Conservation (phyloP, 2,888 invertebrate genomes). For the Andrena dorsata region DNA sequence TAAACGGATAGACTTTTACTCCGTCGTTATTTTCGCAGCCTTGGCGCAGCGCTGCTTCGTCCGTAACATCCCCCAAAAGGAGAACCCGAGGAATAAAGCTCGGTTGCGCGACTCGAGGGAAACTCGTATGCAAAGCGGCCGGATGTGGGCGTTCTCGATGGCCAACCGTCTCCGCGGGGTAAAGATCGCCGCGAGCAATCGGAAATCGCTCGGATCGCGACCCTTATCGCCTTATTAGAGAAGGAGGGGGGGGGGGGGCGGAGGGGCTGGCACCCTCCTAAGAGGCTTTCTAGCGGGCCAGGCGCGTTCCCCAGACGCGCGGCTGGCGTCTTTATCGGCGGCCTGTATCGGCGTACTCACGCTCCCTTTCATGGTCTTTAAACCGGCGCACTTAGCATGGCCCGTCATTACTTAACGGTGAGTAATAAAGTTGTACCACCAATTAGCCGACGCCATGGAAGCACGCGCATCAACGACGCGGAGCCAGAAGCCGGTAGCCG, state of each 20-base stretch:
- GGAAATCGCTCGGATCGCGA: conserved; percentile 75
- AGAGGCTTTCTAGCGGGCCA: conserved; percentile 28
- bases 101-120: background rate
- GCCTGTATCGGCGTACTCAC: conserved; percentile 71
- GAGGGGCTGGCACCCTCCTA: conserved; percentile 48
- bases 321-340: conserved; percentile 72
- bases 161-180: conserved; percentile 49
- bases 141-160: conserved; percentile 69
- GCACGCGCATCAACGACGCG: conserved; percentile 61
- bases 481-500: conserved; percentile 40
- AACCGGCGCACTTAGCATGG: conserved; percentile 72
- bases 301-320: conserved; percentile 37
- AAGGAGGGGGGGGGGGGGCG: conserved; percentile 58
- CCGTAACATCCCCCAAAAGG: background rate
- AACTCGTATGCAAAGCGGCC: conserved; percentile 24
- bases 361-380: conserved; percentile 77
- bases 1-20: background rate
- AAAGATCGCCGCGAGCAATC: conserved; percentile 54
- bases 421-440: conserved; percentile 82
- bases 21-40: background rate
- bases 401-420: conserved; percentile 80
- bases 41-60: background rate
- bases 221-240: conserved; percentile 82
- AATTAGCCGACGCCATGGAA: conserved; percentile 74
- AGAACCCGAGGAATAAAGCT: background rate